phyloP scores from a whole-genome alignment of 2,888 invertebrate species.

The Mechanitis mazaeus region DNA sequence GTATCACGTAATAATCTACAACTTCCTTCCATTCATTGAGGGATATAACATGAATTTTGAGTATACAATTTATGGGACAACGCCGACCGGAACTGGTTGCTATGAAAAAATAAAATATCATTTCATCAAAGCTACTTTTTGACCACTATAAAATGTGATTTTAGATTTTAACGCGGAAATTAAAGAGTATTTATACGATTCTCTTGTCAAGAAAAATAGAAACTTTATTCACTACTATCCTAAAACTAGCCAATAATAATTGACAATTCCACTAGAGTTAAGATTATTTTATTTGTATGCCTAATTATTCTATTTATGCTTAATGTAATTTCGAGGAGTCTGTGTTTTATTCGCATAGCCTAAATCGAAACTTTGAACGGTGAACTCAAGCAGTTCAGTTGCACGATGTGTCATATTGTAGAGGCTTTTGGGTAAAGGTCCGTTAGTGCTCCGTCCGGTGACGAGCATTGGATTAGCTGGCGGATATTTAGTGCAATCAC shows the following conservation, averaged over 20 bases:
- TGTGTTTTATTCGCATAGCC: conserved; percentile 17
- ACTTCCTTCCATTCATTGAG: conserved; percentile 38
- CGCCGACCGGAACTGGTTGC: conserved; percentile 19
- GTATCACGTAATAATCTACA: conserved; percentile 34
- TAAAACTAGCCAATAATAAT: not conserved
- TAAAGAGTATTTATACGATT: no score
- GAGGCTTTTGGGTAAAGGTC: conserved; percentile 47
- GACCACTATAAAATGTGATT: not conserved
- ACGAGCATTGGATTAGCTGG: conserved; percentile 50
- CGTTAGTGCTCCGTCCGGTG: conserved; percentile 59
- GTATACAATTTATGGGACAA: conserved; percentile 20
- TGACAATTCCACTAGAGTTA: not conserved
- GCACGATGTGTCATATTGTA: conserved; percentile 22
- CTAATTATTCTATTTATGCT: no score
- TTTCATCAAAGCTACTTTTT: not conserved
- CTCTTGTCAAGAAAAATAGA: no score
- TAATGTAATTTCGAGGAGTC: conserved; percentile 4
- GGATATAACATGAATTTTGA: conserved; percentile 33
- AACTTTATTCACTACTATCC: not conserved
- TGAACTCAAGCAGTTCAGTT: conserved; percentile 12
- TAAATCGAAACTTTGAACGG: conserved; percentile 19
- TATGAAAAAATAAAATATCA: not conserved
- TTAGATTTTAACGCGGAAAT: no score
- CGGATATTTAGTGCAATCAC: conserved; percentile 50
- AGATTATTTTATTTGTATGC: not conserved